These are phyloP conservation scores for Phragmatobia fuliginosa DNA, from an alignment of 2,888 invertebrate genomes.

Conservation along the genomic window DNA sequence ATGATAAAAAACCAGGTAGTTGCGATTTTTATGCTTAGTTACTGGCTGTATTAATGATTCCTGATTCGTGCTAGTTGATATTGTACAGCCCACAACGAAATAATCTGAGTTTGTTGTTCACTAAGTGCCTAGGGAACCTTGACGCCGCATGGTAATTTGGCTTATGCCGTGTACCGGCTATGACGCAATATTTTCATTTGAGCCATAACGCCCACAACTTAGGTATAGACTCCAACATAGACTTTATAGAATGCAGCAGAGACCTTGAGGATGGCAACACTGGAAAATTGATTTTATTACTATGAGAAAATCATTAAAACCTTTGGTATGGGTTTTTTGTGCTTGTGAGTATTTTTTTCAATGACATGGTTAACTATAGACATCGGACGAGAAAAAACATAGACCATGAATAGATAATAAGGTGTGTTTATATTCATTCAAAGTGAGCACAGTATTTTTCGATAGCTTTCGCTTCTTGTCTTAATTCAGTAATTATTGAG, in stretches of 20 bases:
- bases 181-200: conserved; percentile 1
- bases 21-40: neutral
- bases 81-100: conserved; percentile 26
- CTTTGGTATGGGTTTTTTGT: neutral
- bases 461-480: too few species aligned
- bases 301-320: neutral
- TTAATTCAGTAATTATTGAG: neutral
- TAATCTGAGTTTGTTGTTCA: conserved; percentile 27
- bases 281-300: conserved; percentile 27
- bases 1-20: neutral
- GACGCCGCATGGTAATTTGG: conserved; percentile 8
- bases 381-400: too few species aligned
- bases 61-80: conserved; percentile 1
- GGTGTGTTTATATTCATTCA: neutral
- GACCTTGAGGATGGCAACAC: neutral
- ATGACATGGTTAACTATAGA: neutral
- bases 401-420: neutral
- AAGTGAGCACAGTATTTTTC: neutral
- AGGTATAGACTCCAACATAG: neutral
- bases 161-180: neutral
- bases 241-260: neutral
- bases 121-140: neutral
- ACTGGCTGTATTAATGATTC: neutral
- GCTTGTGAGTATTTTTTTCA: neutral
- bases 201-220: neutral